Conservation (phyloP, 2,888 invertebrate genomes). For the Drosophila stalkeri region DNA sequence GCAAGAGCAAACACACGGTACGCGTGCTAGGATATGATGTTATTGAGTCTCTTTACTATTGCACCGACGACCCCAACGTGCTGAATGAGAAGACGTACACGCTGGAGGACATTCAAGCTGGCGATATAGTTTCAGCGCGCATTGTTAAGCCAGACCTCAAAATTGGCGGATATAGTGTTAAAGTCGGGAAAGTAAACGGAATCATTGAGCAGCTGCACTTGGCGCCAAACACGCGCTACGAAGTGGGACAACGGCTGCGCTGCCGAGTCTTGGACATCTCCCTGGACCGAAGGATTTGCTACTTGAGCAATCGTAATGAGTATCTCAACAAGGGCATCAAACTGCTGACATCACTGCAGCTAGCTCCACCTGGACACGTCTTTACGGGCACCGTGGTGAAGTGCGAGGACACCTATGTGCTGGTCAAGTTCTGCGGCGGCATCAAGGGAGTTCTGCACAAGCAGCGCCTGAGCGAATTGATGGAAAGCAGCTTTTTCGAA, state of each 20-base stretch:
- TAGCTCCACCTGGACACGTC: conserved; percentile 86
- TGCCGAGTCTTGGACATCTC: conserved; percentile 88
- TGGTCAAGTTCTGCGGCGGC: conserved; percentile 84
- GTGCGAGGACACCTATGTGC: conserved; percentile 67
- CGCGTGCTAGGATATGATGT: conserved; percentile 89
- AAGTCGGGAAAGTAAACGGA: conserved; percentile 87
- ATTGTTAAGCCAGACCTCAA: conserved; percentile 85
- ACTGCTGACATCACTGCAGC: conserved; percentile 86
- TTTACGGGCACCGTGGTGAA: conserved; percentile 83
- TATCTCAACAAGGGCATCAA: conserved; percentile 87
- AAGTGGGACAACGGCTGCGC: conserved; percentile 86
- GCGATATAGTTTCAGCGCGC: conserved; percentile 86
- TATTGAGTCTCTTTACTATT: conserved; percentile 89
- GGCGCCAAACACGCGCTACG: conserved; percentile 86
- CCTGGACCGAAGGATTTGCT: conserved; percentile 85
- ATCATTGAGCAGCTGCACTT: conserved; percentile 87
- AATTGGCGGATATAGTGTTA: conserved; percentile 86
- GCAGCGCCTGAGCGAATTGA: conserved; percentile 54
- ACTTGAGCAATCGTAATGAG: conserved; percentile 89
- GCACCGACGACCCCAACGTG: conserved; percentile 88
- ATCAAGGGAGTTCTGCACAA: conserved; percentile 84
- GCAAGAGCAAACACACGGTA: conserved; percentile 85
- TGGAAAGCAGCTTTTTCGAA: conserved; percentile 69
- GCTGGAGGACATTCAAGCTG: conserved; percentile 86
- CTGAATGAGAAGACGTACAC: conserved; percentile 87